phyloP scores from a whole-genome alignment of 2,797 vertebrate genomes.

The Rhabdophis nuchalis region DNA sequence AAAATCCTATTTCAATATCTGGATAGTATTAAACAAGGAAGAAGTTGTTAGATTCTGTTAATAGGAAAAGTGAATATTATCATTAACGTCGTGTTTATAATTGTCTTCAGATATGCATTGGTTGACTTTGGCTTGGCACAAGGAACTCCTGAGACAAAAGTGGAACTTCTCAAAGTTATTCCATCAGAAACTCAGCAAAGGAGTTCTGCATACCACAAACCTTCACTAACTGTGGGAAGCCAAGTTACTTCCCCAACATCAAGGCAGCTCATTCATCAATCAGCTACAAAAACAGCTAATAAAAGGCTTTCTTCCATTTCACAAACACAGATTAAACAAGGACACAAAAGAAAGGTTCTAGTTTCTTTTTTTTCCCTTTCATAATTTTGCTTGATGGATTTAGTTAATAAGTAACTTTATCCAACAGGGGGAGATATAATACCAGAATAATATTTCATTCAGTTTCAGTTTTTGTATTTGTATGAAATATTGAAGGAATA shows the following conservation, averaged over 20 bases:
- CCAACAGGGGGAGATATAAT: slow-evolving; percentile 64
- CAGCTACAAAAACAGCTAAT: slow-evolving; percentile 72
- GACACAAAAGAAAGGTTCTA: slow-evolving; percentile 89
- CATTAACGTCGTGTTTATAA: slow-evolving; percentile 6
- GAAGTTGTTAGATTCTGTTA: background rate
- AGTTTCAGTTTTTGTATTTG: background rate
- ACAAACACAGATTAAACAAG: slow-evolving; percentile 77
- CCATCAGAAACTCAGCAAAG: slow-evolving; percentile 77
- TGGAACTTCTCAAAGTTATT: slow-evolving; percentile 89
- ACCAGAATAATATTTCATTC: slow-evolving; percentile 33
- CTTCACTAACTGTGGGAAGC: slow-evolving; percentile 62
- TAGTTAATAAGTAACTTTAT: slow-evolving; percentile 44
- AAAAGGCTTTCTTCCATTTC: slow-evolving; percentile 74
- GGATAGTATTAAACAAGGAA: background rate
- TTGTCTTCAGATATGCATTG: slow-evolving; percentile 83
- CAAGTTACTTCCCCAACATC: slow-evolving; percentile 60
- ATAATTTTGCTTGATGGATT: slow-evolving; percentile 23
- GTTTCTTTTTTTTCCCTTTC: slow-evolving; percentile 18
- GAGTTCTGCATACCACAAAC: slow-evolving; percentile 74
- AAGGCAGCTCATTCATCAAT: slow-evolving; percentile 62
- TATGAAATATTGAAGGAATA: background rate
- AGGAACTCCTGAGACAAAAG: slow-evolving; percentile 88
- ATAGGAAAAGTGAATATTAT: background rate
- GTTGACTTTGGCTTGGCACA: slow-evolving; percentile 98
- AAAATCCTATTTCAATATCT: background rate